A percentile compares a stretch with the other conserved stretches of the same genome.
Evolutionary conservation across 2,888 invertebrate genomes (phyloP).

Genomic region (Xestia c-nigrum): DNA sequence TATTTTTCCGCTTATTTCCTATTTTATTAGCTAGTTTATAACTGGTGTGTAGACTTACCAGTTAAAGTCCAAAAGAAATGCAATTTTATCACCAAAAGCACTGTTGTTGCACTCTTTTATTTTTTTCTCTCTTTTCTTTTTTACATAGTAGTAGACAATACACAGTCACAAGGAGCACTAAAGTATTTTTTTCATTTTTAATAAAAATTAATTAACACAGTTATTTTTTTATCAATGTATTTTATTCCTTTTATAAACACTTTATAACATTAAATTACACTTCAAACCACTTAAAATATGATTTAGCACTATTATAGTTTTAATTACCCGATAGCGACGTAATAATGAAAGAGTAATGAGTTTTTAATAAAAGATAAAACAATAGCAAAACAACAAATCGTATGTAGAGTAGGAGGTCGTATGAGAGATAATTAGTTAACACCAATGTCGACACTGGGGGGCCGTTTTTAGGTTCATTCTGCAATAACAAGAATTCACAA

Average conservation of each 20-base stretch:
- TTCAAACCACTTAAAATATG: neutral
- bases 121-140: neutral
- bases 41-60: constrained; percentile 14
- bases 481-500: constrained; percentile 7
- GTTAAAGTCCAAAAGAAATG: neutral
- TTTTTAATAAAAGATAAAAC: neutral
- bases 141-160: neutral
- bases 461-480: constrained; percentile 46
- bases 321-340: neutral
- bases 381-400: constrained; percentile 51
- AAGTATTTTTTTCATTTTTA: neutral
- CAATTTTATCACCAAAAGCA: neutral
- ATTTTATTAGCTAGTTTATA: neutral
- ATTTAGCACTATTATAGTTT: neutral
- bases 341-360: constrained; percentile 21
- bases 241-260: neutral
- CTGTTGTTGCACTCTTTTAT: neutral
- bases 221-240: neutral
- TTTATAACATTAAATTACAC: constrained; percentile 5
- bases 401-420: constrained; percentile 39
- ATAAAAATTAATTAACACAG: no score
- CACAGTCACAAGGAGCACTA: neutral
- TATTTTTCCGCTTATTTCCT: neutral
- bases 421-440: constrained; percentile 54
- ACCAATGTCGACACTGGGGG: constrained; percentile 49